Evolutionary conservation across 53 echinoderm and acorn worm species (phyloP), one percentile per base, ranked within the genome.

Genomic region (Holothuria leucospilota): DNA sequence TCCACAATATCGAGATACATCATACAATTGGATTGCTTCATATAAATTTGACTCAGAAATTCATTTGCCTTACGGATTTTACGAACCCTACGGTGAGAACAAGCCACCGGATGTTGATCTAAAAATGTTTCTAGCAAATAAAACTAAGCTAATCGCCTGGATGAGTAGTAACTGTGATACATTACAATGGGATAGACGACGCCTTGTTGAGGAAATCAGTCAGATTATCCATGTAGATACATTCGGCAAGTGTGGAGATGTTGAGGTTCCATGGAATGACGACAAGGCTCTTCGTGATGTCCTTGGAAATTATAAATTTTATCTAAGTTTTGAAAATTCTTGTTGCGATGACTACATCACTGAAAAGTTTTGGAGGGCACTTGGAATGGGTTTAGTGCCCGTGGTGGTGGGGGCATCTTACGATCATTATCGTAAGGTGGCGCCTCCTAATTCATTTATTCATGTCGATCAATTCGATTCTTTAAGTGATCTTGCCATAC

Each of bases 1-100:
- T 14, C 53, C 52, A 29, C 80, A 59, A 28, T 80, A 28, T 34
- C 20, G 29, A 53, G 29, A 59, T 39, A 80, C 60, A 2, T 30
- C 80, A 14, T 80, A 80, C 20, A 80, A 59, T 8, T 80, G 80
- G 80, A 30, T 80, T 29, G 80, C 80, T 6, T 80, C 80, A 16
- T 80, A 80, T 13, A 80, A 80, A 20, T 1, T 18, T 2, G 80
- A 80, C 56, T 80, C 80, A n/a, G 80, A 80, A 2, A 20, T 80
- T 10, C 16, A 30, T 28, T 58, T 80, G 6, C 62, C 80, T 6
- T 80, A 80, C 60, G 80, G 80, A 1, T 80, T 59, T 20, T 80
- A 80, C 34, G 60, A 60, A 20, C 29, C 60, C 52, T 80, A 27
- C 61, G 53, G 25, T 23, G 27, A 49, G 25, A 34, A 80, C 38